Evolutionary conservation across 2,113 vertebrate genomes (phyloP), one percentile per base, ranked within the genome.

Genomic region (Silurus glanis): DNA sequence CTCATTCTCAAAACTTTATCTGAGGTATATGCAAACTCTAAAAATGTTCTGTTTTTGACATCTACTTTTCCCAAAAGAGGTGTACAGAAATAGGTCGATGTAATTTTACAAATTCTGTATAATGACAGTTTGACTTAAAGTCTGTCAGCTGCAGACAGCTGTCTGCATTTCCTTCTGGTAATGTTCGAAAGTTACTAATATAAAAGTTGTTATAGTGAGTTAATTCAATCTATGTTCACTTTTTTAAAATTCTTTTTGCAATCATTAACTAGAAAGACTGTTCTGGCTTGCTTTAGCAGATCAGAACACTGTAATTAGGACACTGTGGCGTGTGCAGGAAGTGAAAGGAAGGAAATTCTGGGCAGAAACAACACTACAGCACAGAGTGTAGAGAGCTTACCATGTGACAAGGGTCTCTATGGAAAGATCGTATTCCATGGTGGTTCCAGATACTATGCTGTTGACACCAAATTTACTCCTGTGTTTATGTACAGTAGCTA

Each of bases 321-420:
- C 78, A 80, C 53, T 78, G 72, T 87, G 89, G 55, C 85, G 86
- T 79, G 84, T 87, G 69, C 83, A 69, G 79, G 80, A 83, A 86
- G 85, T 83, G 59, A 19, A 88, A 87, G 82, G 83, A 71, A 66
- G 89, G 83, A 84, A 88, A 87, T 83, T 64, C 64, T 59, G 84
- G 74, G 75, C 83, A 82, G 67, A 83, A 56, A 81, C 51, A n/a
- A 83, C 83, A 83, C 64, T 19, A 62, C 69, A 85, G 88, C 56
- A 64, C 71, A 82, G 47, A 72, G 56, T 84, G 61, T 2, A 21
- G 59, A 21, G 47, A 83, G 67, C 64, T 74, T 59, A 62, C 67
- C 59, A 82, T 81, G 62, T 62, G 75, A 69, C 47, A 86, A 51
- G 28, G 62, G 14, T 76, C 76, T 86, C 85, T 81, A 69, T 72